These are phyloP conservation scores for Cephonodes hylas DNA, from an alignment of 2,888 invertebrate species.

Conservation along the genomic window DNA sequence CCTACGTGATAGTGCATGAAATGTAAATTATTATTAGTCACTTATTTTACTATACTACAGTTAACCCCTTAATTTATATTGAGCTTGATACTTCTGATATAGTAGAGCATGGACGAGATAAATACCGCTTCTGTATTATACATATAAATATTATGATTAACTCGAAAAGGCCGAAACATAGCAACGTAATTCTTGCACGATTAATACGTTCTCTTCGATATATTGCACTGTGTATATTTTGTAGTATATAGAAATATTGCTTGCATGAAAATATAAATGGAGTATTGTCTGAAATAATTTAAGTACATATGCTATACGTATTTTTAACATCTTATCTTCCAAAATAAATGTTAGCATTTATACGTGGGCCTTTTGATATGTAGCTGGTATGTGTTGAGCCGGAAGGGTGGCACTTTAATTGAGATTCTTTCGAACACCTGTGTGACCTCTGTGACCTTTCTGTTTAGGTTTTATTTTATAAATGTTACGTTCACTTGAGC, in stretches of 20 bases:
- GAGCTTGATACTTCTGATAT: constrained; percentile 42
- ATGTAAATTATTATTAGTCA: constrained; percentile 5
- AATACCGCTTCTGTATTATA: constrained; percentile 42
- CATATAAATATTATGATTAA: constrained; percentile 33
- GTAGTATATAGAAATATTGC: constrained; percentile 52
- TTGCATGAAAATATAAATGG: constrained; percentile 68
- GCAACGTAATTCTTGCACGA: constrained; percentile 52
- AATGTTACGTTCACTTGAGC: constrained; percentile 18
- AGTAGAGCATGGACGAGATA: constrained; percentile 47
- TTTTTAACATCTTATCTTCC: constrained; percentile 70
- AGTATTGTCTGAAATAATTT: constrained; percentile 46
- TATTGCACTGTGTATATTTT: constrained; percentile 67
- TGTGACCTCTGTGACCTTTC: constrained; percentile 34
- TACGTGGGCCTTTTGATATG: constrained; percentile 48
- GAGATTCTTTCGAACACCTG: constrained; percentile 37
- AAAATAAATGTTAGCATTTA: constrained; percentile 78
- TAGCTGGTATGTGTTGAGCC: constrained; percentile 49
- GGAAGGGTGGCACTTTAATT: constrained; percentile 50
- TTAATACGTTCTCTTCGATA: constrained; percentile 32
- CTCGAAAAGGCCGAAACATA: constrained; percentile 45
- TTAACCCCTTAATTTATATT: constrained; percentile 21
- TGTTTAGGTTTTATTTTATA: constrained; percentile 21
- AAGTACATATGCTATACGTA: constrained; percentile 48
- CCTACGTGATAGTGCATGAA: constrained; percentile 22
- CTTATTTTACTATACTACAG: background rate